Conservation (phyloP, 1,140 invertebrate genomes). For the Prorops nasuta region DNA sequence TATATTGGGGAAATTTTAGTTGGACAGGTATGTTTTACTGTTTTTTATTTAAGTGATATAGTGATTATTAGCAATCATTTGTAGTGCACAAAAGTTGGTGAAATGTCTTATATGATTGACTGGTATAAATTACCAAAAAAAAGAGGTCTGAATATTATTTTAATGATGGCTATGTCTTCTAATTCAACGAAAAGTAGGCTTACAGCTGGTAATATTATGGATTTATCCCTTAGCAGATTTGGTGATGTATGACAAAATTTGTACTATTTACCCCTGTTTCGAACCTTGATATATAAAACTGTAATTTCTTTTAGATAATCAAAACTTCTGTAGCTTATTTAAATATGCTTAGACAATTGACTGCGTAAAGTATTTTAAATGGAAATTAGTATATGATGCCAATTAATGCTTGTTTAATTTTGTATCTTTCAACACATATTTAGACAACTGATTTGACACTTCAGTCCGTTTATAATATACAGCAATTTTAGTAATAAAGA, state of each 20-base stretch:
- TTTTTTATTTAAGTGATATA: too few species aligned
- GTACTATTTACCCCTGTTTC: not conserved
- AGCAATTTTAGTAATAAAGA: too few species aligned
- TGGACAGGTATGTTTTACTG: constrained; percentile 31
- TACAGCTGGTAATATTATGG: constrained; percentile 34
- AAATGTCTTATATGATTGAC: constrained; percentile 24
- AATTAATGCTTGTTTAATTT: not conserved
- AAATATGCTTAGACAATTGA: not conserved
- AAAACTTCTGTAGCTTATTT: not conserved
- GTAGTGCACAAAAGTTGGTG: constrained; percentile 26
- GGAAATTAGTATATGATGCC: not conserved
- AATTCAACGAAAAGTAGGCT: constrained; percentile 26
- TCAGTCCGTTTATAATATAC: too few species aligned
- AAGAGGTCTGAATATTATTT: constrained; percentile 20
- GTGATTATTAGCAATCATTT: not conserved
- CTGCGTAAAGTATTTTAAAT: not conserved
- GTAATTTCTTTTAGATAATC: not conserved
- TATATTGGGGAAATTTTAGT: constrained; percentile 32
- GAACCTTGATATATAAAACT: not conserved
- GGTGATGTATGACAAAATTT: constrained; percentile 16
- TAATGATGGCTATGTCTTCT: constrained; percentile 26
- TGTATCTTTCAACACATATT: too few species aligned
- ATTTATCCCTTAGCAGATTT: constrained; percentile 20
- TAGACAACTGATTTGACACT: too few species aligned
- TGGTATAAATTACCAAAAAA: constrained; percentile 29